Evolutionary conservation across 2,113 vertebrate genomes (phyloP).

Genomic region (Malurus cyaneus): DNA sequence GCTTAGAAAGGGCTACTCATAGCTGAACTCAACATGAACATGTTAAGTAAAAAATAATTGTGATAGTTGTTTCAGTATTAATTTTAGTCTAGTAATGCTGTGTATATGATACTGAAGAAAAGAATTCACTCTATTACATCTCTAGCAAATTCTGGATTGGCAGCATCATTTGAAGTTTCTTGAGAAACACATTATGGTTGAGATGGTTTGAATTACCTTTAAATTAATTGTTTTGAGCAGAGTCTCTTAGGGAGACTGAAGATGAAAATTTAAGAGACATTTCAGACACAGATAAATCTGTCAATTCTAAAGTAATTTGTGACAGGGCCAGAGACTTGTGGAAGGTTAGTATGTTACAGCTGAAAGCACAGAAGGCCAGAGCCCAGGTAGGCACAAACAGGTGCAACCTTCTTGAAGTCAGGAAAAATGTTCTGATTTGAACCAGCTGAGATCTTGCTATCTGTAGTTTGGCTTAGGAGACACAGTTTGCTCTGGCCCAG

Average conservation of each 20-base stretch:
- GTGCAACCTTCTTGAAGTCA: conserved; percentile 2
- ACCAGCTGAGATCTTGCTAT: background rate
- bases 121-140: background rate
- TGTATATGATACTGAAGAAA: background rate
- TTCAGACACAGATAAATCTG: background rate
- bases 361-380: background rate
- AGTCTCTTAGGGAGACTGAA: background rate
- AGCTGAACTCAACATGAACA: background rate
- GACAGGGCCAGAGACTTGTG: background rate
- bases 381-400: background rate
- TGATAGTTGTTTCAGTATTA: background rate
- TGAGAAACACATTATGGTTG: background rate
- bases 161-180: background rate
- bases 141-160: background rate
- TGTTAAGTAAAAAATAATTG: background rate
- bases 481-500: background rate
- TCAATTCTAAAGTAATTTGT: background rate
- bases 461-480: background rate
- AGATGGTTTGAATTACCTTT: background rate
- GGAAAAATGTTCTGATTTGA: background rate
- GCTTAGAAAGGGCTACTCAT: background rate
- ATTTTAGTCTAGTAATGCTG: background rate
- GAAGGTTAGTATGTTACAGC: background rate
- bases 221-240: background rate
- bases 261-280: background rate